Conservation (phyloP, 2,888 invertebrate species). For the Sesia apiformis region DNA sequence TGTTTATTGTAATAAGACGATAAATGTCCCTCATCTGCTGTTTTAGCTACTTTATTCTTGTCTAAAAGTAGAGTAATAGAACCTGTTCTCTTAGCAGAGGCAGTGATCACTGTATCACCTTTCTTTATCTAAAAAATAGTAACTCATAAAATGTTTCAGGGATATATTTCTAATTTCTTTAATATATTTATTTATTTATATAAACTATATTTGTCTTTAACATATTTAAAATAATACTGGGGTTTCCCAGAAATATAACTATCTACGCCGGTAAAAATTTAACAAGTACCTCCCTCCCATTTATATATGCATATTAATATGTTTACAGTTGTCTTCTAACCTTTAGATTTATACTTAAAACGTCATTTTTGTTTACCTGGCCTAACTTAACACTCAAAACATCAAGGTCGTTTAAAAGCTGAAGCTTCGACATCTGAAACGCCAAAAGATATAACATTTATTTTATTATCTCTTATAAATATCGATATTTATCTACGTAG, state of each 20-base stretch:
- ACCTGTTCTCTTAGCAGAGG: constrained; percentile 9
- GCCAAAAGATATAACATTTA: too few species aligned
- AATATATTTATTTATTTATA: neutral
- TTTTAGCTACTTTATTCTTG: neutral
- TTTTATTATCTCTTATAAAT: too few species aligned
- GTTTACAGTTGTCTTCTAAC: too few species aligned
- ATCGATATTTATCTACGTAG: too few species aligned
- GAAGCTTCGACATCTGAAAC: too few species aligned
- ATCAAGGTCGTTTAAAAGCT: constrained; percentile 28
- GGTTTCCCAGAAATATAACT: too few species aligned
- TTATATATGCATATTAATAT: too few species aligned
- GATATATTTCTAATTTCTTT: neutral
- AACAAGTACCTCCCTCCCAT: too few species aligned
- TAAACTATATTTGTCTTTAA: too few species aligned
- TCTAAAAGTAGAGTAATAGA: constrained; percentile 1
- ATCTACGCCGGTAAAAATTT: too few species aligned
- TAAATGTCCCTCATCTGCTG: constrained; percentile 13
- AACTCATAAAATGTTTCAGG: neutral
- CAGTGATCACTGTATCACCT: constrained; percentile 11
- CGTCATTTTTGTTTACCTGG: constrained; percentile 27
- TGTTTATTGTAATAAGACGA: constrained; percentile 31
- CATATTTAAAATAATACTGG: too few species aligned
- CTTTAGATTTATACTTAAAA: too few species aligned
- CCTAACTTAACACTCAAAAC: constrained; percentile 34
- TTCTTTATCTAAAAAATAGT: constrained; percentile 28